A percentile compares a stretch with the other conserved stretches of the same genome.
These are phyloP conservation scores for Nothura maculosa DNA, from an alignment of 2,797 vertebrate genomes.

Conservation along the genomic window DNA sequence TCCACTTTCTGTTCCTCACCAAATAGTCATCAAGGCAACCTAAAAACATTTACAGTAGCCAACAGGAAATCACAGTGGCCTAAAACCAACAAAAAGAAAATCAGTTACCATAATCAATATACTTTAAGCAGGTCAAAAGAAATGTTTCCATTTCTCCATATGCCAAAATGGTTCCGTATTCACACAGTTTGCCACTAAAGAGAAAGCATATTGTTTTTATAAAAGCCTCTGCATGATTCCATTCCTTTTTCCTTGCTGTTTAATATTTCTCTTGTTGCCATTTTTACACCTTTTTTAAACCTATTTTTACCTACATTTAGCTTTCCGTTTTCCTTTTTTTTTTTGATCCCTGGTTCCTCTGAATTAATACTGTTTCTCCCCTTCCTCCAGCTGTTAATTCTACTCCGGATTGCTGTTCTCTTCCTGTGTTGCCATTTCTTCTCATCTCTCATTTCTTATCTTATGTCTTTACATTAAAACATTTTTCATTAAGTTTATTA, in stretches of 20 bases:
- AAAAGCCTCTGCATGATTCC: slow-evolving; percentile 33
- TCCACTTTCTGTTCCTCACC: slow-evolving; percentile 19
- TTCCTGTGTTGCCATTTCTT: background rate
- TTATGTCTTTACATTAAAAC: background rate
- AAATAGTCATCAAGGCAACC: slow-evolving; percentile 66
- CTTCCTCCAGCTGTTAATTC: background rate
- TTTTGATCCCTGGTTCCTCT: slow-evolving; percentile 16
- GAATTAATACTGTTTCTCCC: background rate
- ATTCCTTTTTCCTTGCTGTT: background rate
- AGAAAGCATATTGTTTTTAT: slow-evolving; percentile 76
- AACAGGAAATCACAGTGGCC: slow-evolving; percentile 71
- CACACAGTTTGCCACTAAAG: slow-evolving; percentile 63
- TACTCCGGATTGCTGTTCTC: background rate
- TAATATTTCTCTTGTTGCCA: slow-evolving; percentile 17
- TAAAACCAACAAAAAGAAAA: slow-evolving; percentile 73
- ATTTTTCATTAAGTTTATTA: background rate
- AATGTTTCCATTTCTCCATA: slow-evolving; percentile 80
- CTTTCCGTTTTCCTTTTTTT: slow-evolving; percentile 29
- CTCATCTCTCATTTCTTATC: background rate
- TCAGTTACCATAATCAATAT: slow-evolving; percentile 79
- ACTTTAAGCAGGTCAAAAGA: slow-evolving; percentile 73
- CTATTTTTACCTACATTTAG: slow-evolving; percentile 18
- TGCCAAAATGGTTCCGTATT: slow-evolving; percentile 79
- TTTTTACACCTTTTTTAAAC: slow-evolving; percentile 47
- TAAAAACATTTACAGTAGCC: slow-evolving; percentile 76